Evolutionary conservation across 2,797 vertebrate genomes (phyloP), one percentile per base, ranked within the genome.

Genomic region (Sylvilagus floridanus): DNA sequence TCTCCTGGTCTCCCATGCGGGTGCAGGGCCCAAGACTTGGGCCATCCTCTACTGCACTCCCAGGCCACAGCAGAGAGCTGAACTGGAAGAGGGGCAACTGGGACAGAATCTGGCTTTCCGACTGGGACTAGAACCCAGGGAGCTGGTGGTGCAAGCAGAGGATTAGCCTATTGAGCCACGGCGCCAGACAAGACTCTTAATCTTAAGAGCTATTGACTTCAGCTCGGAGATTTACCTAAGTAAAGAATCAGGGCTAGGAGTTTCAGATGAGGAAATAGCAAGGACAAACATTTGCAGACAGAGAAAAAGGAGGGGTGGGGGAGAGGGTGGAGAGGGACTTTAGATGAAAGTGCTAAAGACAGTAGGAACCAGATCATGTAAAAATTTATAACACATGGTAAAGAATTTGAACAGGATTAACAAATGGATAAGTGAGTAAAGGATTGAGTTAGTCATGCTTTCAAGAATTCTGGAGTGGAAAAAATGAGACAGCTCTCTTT

Each of bases 181-280:
- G 35, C 35, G 4, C 35, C 35, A 2, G 35, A 35, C 35, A 35
- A 35, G 35, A 4, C 35, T 14, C 78, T 57, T 22, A 1, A 5
- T 14, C 78, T 57, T 22, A 1, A 5, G 5, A 19, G 26, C 22
- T n/a, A 3, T 21, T 17, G 28, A 28, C 17, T 62, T 60, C 42
- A n/a, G n/a, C 9, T 47, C 69, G 2, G 3, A 21, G 35, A 26
- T 50, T 2, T 0, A 32, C 63, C n/a, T 57, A 50, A 57, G 17
- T 2, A 42, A 13, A 47, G 28, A 2, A 24, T 8, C 4, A 24
- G 2, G 1, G 26, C 37, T 22, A 7, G 0, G 13, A 42, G 17
- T 52, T 24, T n/a, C 73, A 73, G 37, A 4, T 7, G 37, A 84
- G 63, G 42, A 32, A n/a, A 47, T 7, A 7, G 28, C 0, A 16